Conservation (phyloP, 1,140 invertebrate genomes). For the Rhopalosiphum maidis region DNA sequence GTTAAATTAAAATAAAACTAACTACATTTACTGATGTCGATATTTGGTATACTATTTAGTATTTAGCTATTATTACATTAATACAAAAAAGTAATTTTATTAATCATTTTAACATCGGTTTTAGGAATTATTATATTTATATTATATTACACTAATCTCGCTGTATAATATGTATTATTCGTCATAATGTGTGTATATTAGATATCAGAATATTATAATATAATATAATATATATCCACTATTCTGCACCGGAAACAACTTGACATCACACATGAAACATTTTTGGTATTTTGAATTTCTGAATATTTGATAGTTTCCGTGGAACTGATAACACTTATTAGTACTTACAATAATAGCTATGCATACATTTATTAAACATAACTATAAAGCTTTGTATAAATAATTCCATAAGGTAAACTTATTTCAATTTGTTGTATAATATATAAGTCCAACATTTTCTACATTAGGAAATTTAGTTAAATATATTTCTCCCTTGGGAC, state of each 20-base stretch:
- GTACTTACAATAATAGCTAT: not conserved
- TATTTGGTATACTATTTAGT: not conserved
- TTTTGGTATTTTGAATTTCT: not conserved
- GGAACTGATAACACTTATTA: not conserved
- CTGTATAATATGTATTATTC: too few relatives aligned
- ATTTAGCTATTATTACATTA: not conserved
- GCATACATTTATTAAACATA: not conserved
- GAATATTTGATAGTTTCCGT: not conserved
- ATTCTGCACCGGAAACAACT: not conserved
- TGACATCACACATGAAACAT: not conserved
- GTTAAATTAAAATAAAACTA: not conserved
- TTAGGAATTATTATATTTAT: too few relatives aligned
- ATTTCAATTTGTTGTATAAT: not conserved
- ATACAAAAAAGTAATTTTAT: too few relatives aligned
- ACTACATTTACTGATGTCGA: not conserved
- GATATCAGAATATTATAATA: not conserved
- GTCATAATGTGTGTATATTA: not conserved
- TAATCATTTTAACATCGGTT: too few relatives aligned
- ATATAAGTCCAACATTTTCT: not conserved
- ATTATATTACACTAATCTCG: not conserved
- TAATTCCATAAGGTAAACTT: not conserved
- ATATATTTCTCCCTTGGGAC: slow-evolving; percentile 39
- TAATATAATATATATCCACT: not conserved
- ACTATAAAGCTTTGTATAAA: not conserved
- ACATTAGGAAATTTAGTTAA: slow-evolving; percentile 27